A percentile compares a stretch with the other conserved stretches of the same genome.
Evolutionary conservation across 2,113 vertebrate genomes (phyloP).

Genomic region (Oostethus manadensis): DNA sequence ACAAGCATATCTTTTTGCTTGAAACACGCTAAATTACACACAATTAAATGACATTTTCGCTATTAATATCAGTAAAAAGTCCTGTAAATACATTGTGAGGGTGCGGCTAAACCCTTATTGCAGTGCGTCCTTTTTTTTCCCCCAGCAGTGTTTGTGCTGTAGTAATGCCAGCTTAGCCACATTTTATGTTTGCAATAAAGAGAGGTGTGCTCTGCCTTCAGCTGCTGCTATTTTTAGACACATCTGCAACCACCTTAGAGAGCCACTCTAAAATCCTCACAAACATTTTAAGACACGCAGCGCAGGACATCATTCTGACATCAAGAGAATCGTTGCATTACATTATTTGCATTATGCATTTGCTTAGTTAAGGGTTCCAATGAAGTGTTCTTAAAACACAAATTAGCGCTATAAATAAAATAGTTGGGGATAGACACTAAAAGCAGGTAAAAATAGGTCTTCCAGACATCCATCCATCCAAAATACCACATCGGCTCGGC

Average conservation of each 20-base stretch:
- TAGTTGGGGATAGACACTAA: neutral
- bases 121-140: too few species aligned
- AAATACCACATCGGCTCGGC: constrained; percentile 9
- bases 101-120: too few species aligned
- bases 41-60: too few species aligned
- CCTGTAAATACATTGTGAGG: too few species aligned
- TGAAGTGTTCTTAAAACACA: neutral
- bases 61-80: too few species aligned
- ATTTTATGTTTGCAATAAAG: constrained; percentile 4
- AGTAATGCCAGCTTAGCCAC: neutral
- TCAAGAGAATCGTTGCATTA: neutral
- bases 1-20: too few species aligned
- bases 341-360: too few species aligned
- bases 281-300: constrained; percentile 3
- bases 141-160: too few species aligned
- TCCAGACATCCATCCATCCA: neutral
- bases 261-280: constrained; percentile 1
- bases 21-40: too few species aligned
- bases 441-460: neutral
- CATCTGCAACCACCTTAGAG: constrained; percentile 2
- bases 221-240: constrained; percentile 1
- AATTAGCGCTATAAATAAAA: neutral
- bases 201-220: constrained; percentile 2
- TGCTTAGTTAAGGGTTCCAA: too few species aligned
- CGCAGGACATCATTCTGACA: constrained; percentile 1